Evolutionary conservation across 2,797 vertebrate genomes (phyloP).

Genomic region (Eutrigla gurnardus): DNA sequence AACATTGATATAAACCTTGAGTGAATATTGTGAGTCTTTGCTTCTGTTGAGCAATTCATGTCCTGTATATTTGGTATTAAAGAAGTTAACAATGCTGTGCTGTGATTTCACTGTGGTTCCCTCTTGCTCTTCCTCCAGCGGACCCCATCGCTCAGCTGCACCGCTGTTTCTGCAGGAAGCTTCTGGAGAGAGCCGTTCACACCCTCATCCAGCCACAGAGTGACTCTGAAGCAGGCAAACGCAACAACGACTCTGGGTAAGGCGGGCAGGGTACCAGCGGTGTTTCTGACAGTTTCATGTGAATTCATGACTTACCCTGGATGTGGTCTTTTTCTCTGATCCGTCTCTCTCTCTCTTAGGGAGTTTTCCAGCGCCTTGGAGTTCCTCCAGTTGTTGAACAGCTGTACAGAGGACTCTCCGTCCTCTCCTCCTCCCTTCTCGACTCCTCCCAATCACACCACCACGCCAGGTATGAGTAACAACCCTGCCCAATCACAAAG

Average conservation of each 20-base stretch:
- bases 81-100: neutral
- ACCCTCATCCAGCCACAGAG: constrained; percentile 92
- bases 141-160: constrained; percentile 96
- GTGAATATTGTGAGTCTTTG: neutral
- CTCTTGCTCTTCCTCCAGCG: constrained; percentile 73
- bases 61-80: too few species aligned
- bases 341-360: constrained; percentile 70
- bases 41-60: neutral
- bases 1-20: neutral
- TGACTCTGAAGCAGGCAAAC: constrained; percentile 75
- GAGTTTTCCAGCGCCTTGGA: constrained; percentile 93
- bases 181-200: constrained; percentile 92
- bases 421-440: constrained; percentile 78
- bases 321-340: neutral
- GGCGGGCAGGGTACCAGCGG: accelerated
- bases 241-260: constrained; percentile 87
- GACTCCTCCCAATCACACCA: constrained; percentile 79
- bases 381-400: constrained; percentile 93
- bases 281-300: neutral
- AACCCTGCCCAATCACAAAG: neutral
- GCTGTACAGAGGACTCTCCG: constrained; percentile 91
- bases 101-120: neutral
- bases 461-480: constrained; percentile 75
- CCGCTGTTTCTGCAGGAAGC: constrained; percentile 95
- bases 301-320: neutral